Base-by-base conservation (phyloP, 2,113 vertebrate species). In the Rhagologus leucostigma region DNA sequence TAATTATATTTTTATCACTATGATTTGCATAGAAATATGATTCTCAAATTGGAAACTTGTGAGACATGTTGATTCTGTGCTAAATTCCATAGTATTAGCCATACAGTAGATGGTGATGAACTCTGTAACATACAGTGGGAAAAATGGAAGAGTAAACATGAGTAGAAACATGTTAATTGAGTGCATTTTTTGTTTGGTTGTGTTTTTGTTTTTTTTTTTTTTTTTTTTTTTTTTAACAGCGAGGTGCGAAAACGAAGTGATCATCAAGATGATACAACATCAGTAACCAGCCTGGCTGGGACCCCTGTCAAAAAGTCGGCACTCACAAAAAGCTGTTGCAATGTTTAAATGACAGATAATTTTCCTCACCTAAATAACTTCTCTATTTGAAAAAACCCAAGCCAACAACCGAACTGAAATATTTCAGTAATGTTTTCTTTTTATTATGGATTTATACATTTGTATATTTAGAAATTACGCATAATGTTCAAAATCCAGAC, bases 311-410 rank as follows among this genome's bases (percentile, higher is more conserved):
- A 95, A 96, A 99, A 98, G 82, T 96, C 98, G 1, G 42, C 97
- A 9, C 98, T 98, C 78, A 97, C 89, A 46, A 99, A 98, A 94
- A 98, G 95, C 93, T 99, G 99, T 92, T 99, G 99, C 96, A 98
- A 49, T 79, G 74, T 97, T 88, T 98, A 96, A 97, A 27, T 35
- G 39, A 39, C 13, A 26, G 15, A 73, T 56, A 10, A 50, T 62
- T 83, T 50, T 78, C 33, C 24, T 57, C 17, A 33, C 27, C 32
- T 64, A 33, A 42, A 35, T 47, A 64, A 47, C 39, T 84, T 79
- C 35, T 64, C 7, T 23, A 35, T 42, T 23, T 46, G 13, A 56
- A 41, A 39, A 55, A 42, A 7, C 4, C 6, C 4, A 57, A 37
- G 6, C 27, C 20, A 52, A 14, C 19, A 52, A 24, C 13, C 9